A percentile compares a stretch with the other conserved stretches of the same genome.
Conservation (phyloP, 2,113 vertebrate genomes). For the Salvelinus fontinalis region DNA sequence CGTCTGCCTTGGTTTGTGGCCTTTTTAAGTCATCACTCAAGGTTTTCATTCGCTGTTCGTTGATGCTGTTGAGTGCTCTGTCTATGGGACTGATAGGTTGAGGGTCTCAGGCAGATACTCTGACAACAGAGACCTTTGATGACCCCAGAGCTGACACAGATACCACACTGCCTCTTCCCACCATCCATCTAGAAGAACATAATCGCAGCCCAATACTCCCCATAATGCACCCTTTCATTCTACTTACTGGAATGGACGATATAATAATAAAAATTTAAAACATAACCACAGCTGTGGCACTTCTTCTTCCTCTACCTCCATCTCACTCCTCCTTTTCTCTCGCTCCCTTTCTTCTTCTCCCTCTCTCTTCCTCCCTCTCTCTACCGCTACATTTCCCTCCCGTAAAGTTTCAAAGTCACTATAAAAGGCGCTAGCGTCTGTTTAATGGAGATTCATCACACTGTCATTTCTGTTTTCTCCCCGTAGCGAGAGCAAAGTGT, state of each 20-base stretch:
- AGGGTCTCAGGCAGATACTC: no score
- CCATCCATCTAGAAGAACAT: background rate
- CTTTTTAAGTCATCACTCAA: no score
- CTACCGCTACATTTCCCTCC: no score
- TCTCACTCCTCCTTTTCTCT: no score
- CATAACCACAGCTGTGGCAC: background rate
- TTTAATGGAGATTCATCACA: slow-evolving; percentile 17
- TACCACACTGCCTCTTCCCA: background rate
- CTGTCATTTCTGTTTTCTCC: slow-evolving; percentile 13
- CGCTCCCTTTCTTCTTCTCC: no score
- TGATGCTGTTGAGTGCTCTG: no score
- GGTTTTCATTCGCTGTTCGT: no score
- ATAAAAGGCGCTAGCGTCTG: background rate
- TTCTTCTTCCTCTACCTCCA: background rate
- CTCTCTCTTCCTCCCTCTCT: no score
- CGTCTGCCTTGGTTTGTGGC: no score
- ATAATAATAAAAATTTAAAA: no score
- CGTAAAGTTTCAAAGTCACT: slow-evolving; percentile 18
- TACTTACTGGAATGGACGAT: background rate
- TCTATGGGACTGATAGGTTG: no score
- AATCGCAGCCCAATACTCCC: background rate
- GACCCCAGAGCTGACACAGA: background rate
- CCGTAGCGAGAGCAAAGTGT: slow-evolving; percentile 8
- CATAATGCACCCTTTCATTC: background rate
- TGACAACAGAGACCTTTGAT: background rate